These are phyloP conservation scores for Periophthalmus magnuspinnatus DNA, from an alignment of 2,797 vertebrate species.

Conservation along the genomic window DNA sequence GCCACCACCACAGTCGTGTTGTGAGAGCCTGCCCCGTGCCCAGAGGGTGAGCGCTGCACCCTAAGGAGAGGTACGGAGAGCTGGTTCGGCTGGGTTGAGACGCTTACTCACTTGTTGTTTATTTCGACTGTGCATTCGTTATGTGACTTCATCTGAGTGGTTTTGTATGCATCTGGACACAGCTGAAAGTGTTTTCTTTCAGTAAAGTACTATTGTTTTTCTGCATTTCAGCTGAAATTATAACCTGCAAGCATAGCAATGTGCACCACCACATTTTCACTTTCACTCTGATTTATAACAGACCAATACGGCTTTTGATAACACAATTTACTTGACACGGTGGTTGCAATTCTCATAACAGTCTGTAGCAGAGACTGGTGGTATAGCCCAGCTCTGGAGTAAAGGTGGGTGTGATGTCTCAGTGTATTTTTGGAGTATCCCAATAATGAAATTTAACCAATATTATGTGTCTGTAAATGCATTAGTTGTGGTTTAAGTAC, in stretches of 20 bases:
- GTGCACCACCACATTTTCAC: not conserved
- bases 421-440: too few relatives aligned
- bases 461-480: too few relatives aligned
- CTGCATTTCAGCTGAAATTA: conserved; percentile 7
- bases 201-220: not conserved
- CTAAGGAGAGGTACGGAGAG: conserved; percentile 54
- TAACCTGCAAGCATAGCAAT: not conserved
- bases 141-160: not conserved
- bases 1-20: conserved; percentile 27
- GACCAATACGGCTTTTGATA: too few relatives aligned
- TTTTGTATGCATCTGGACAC: not conserved
- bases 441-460: too few relatives aligned
- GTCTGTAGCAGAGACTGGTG: not conserved
- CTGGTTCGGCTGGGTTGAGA: conserved; percentile 62
- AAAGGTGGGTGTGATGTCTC: too few relatives aligned
- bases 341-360: not conserved
- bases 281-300: not conserved
- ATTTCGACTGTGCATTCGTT: conserved; percentile 9
- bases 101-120: conserved; percentile 29
- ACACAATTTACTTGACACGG: too few relatives aligned
- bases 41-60: conserved; percentile 54
- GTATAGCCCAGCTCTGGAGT: not conserved
- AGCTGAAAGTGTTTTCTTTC: not conserved
- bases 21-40: conserved; percentile 51
- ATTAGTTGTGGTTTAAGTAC: too few relatives aligned